These are phyloP conservation scores for Scaptomyza cyrtandrae DNA, from an alignment of 2,888 invertebrate species.

Conservation along the genomic window DNA sequence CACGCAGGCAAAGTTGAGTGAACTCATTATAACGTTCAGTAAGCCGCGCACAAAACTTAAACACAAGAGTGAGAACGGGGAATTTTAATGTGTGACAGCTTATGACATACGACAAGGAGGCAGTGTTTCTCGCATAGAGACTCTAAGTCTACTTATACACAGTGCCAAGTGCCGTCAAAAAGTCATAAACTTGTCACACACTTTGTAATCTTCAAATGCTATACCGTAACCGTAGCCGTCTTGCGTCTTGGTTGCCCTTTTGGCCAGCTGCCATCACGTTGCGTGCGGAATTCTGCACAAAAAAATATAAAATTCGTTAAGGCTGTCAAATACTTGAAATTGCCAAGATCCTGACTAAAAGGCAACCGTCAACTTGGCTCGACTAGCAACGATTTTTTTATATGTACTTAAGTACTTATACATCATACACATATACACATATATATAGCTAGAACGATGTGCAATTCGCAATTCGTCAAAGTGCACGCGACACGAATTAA, in stretches of 20 bases:
- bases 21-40: conserved; percentile 62
- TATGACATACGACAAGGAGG: conserved; percentile 46
- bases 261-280: conserved; percentile 61
- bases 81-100: conserved; percentile 55
- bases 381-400: conserved; percentile 1
- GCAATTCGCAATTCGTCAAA: conserved; percentile 47
- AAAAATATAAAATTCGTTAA: conserved; percentile 44
- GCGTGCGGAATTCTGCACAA: conserved; percentile 38
- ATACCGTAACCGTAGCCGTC: conserved; percentile 1
- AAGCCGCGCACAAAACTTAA: conserved; percentile 46
- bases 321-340: conserved; percentile 30
- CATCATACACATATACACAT: background rate
- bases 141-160: background rate
- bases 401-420: conserved; percentile 1
- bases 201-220: conserved; percentile 67
- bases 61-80: conserved; percentile 23
- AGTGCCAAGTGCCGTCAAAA: conserved; percentile 67
- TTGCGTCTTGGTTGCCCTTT: conserved; percentile 12
- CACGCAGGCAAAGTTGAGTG: conserved; percentile 62
- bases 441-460: background rate
- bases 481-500: conserved; percentile 52
- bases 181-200: conserved; percentile 75
- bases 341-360: conserved; percentile 16
- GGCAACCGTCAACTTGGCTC: conserved; percentile 14
- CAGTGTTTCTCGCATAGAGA: conserved; percentile 11